These are phyloP conservation scores for Tokudaia tokunoshimensis DNA, from an alignment of 2,797 vertebrate genomes.

Conservation along the genomic window DNA sequence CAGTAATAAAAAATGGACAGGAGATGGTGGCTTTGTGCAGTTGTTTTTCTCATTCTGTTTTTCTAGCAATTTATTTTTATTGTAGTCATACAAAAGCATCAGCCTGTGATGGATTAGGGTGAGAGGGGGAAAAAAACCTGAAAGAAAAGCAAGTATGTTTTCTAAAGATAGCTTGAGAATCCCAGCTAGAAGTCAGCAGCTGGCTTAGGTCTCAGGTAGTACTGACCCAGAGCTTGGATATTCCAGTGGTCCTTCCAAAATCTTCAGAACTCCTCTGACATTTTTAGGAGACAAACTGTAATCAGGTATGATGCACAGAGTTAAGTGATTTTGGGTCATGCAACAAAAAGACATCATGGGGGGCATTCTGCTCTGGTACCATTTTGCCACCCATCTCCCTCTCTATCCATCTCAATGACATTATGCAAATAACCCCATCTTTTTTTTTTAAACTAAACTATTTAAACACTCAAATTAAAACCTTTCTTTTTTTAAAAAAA, in stretches of 20 bases:
- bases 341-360: not conserved
- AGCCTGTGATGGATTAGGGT: not conserved
- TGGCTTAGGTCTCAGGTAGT: not conserved
- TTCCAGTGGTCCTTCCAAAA: fast-evolving
- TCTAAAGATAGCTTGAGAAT: not conserved
- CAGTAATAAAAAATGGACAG: slow-evolving; percentile 3
- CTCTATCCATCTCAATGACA: not conserved
- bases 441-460: not conserved
- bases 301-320: not conserved
- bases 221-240: too few relatives aligned
- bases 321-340: not conserved
- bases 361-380: not conserved
- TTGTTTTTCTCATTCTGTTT: slow-evolving; percentile 10
- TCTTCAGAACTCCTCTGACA: not conserved
- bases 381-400: not conserved
- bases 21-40: not conserved
- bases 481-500: not conserved
- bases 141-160: not conserved
- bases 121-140: too few relatives aligned
- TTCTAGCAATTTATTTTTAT: slow-evolving; percentile 50
- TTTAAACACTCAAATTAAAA: not conserved
- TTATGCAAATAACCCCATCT: not conserved
- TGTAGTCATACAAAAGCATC: not conserved
- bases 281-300: not conserved
- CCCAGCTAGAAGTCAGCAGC: not conserved